phyloP scores from a whole-genome alignment of 2,113 vertebrate species.

The Centropus unirufus region DNA sequence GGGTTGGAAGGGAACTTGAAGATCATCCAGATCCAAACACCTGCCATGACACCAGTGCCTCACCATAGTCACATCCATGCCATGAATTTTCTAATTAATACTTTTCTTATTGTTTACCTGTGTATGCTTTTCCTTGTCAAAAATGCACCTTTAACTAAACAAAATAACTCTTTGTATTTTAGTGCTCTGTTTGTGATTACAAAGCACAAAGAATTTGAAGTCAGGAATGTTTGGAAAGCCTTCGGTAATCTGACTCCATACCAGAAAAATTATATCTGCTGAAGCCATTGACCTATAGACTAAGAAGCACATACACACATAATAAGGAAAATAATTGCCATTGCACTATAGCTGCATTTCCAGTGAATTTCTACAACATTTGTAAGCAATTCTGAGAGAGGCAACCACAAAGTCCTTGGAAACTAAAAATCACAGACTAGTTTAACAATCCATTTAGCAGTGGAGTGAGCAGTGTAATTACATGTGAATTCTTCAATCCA shows the following conservation, averaged over 20 bases:
- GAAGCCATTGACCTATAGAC: background rate
- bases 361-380: background rate
- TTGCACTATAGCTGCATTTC: background rate
- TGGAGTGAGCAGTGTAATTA: background rate
- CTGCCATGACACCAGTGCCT: no score
- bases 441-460: conserved; percentile 12
- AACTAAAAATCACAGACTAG: conserved; percentile 15
- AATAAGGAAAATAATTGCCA: background rate
- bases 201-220: background rate
- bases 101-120: background rate
- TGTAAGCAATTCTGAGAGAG: background rate
- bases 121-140: background rate
- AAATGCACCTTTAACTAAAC: background rate
- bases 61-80: no score
- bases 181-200: background rate
- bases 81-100: background rate
- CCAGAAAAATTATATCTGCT: background rate
- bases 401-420: background rate
- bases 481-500: background rate
- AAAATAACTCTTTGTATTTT: background rate
- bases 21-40: no score
- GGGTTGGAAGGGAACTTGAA: no score
- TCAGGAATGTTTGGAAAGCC: background rate
- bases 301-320: background rate
- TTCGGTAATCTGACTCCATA: background rate